Percentiles rank a stretch among this genome's conserved stretches.
phyloP scores from a whole-genome alignment of 2,888 invertebrate genomes.

The Drosophila paracracens region DNA sequence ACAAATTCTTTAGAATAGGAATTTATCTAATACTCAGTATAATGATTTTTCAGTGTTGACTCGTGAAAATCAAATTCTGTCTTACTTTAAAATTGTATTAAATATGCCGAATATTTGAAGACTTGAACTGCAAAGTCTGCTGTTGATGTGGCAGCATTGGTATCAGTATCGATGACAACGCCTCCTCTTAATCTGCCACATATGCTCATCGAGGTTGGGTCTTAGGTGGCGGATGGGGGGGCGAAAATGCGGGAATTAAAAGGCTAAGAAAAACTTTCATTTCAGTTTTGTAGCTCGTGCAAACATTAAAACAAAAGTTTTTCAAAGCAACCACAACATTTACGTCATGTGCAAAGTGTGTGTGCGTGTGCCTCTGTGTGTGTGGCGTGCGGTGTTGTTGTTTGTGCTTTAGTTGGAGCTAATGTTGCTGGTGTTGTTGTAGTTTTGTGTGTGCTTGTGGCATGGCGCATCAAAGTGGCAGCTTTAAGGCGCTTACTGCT shows the following conservation, averaged over 20 bases:
- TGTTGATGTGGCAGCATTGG: not conserved
- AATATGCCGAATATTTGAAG: not conserved
- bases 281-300: constrained; percentile 43
- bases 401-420: constrained; percentile 29
- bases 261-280: constrained; percentile 44
- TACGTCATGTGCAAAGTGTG: constrained; percentile 65
- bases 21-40: not conserved
- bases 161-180: constrained; percentile 23
- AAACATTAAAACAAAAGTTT: constrained; percentile 74
- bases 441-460: constrained; percentile 8
- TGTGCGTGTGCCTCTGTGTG: constrained; percentile 42
- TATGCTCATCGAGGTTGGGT: not conserved
- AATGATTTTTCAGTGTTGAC: not conserved
- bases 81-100: not conserved
- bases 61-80: not conserved
- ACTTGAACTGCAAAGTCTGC: not conserved
- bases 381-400: constrained; percentile 14
- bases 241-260: constrained; percentile 25
- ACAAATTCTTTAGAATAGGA: not conserved
- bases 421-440: constrained; percentile 46
- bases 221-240: not conserved
- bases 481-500: constrained; percentile 66
- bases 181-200: constrained; percentile 3
- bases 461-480: constrained; percentile 57
- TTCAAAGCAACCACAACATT: constrained; percentile 75